Evolutionary conservation across 2,113 vertebrate species (phyloP).

Genomic region (Polypterus bichir): DNA sequence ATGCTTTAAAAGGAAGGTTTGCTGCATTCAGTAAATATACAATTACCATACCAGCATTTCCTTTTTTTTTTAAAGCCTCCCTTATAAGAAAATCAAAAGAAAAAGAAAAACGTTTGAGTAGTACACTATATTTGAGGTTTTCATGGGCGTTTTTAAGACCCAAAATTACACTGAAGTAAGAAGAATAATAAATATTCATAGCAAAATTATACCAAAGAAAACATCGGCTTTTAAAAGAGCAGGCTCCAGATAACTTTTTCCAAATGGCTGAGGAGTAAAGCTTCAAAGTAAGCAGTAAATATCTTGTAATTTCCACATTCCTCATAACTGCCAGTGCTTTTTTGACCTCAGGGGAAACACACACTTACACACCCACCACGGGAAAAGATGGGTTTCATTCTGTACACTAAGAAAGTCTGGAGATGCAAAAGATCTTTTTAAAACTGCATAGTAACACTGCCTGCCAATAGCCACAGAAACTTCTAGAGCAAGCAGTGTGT

Average conservation of each 20-base stretch:
- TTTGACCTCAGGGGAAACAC: slow-evolving; percentile 27
- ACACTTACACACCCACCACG: slow-evolving; percentile 14
- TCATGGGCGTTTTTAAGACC: not conserved
- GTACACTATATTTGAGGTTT: not conserved
- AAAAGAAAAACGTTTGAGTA: not conserved
- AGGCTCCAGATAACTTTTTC: slow-evolving; percentile 21
- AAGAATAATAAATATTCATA: not conserved
- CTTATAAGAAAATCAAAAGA: too few relatives aligned
- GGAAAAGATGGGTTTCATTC: slow-evolving; percentile 10
- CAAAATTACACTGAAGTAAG: not conserved
- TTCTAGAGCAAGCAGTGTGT: slow-evolving; percentile 34
- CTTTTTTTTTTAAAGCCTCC: too few relatives aligned
- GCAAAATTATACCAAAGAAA: not conserved
- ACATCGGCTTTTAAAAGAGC: not conserved
- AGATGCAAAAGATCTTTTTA: slow-evolving; percentile 9
- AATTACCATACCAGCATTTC: too few relatives aligned
- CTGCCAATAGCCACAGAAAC: slow-evolving; percentile 29
- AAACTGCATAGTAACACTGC: slow-evolving; percentile 13
- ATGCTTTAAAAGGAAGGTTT: too few relatives aligned
- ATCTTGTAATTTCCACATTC: slow-evolving; percentile 40
- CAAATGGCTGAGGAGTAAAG: slow-evolving; percentile 31
- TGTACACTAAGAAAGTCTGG: slow-evolving; percentile 19
- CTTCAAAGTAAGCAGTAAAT: slow-evolving; percentile 43
- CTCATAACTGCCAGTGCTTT: slow-evolving; percentile 11
- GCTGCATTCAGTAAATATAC: too few relatives aligned